These are phyloP conservation scores for Erpornis zantholeuca DNA, from an alignment of 2,113 vertebrate species.

Conservation along the genomic window DNA sequence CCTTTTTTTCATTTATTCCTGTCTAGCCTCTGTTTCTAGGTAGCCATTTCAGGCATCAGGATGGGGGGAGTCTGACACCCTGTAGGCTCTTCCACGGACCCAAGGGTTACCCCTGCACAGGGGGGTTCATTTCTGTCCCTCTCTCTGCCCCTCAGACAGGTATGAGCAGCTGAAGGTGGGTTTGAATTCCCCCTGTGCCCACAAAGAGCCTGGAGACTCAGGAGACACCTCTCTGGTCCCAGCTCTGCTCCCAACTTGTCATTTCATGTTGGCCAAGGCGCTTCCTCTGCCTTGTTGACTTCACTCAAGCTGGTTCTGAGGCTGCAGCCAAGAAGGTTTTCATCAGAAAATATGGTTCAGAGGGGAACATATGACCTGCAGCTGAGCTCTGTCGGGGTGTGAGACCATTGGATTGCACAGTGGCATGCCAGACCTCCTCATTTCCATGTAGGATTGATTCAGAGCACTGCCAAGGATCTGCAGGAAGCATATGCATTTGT, in stretches of 20 bases:
- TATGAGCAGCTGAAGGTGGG: not conserved
- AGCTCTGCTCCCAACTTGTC: not conserved
- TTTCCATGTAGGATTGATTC: conserved; percentile 17
- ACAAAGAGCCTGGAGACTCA: not conserved
- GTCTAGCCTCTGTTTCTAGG: no score
- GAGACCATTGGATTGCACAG: conserved; percentile 66
- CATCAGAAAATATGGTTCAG: conserved; percentile 61
- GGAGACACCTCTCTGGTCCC: not conserved
- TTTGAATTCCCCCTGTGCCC: not conserved
- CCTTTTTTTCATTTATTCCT: no score
- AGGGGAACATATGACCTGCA: conserved; percentile 66
- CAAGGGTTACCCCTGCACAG: not conserved
- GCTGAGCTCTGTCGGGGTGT: conserved; percentile 64
- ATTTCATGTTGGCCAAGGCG: not conserved
- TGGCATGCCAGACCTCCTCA: conserved; percentile 62
- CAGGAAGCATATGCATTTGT: conserved; percentile 63
- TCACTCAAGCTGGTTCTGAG: conserved; percentile 23
- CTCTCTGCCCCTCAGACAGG: not conserved
- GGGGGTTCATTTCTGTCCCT: not conserved
- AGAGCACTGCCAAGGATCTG: conserved; percentile 35
- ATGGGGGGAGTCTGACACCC: not conserved
- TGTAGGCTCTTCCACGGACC: not conserved
- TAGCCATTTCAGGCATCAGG: no score
- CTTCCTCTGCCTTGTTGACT: conserved; percentile 21
- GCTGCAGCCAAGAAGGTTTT: conserved; percentile 53